Percentiles rank a stretch among this genome's conserved stretches.
These are phyloP conservation scores for Picus viridis DNA, from an alignment of 2,797 vertebrate genomes.

Conservation along the genomic window DNA sequence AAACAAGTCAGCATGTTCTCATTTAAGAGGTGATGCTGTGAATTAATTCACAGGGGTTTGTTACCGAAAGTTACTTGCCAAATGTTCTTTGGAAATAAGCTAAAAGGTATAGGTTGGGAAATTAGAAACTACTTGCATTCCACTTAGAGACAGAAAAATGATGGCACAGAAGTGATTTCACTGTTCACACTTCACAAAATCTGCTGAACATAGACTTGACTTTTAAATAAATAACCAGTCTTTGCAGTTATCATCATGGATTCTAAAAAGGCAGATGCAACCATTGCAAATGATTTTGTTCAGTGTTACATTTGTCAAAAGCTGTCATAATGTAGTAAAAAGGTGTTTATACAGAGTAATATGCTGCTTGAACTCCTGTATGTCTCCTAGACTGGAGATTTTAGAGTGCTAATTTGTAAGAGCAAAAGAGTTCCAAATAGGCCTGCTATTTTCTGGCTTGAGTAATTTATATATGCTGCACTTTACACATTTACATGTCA, in stretches of 20 bases:
- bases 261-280: constrained; percentile 62
- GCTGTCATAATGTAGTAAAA: constrained; percentile 58
- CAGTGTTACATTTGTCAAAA: constrained; percentile 62
- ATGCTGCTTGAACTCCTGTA: constrained; percentile 53
- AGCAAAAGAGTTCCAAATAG: not conserved
- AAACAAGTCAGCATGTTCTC: not conserved
- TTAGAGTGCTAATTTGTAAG: not conserved
- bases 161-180: constrained; percentile 6
- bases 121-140: not conserved
- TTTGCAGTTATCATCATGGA: constrained; percentile 32
- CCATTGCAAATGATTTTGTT: constrained; percentile 64
- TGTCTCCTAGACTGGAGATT: constrained; percentile 9
- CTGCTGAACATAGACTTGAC: not conserved
- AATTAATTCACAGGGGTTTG: constrained; percentile 14
- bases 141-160: not conserved
- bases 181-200: constrained; percentile 50
- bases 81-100: not conserved
- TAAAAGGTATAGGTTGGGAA: not conserved
- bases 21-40: not conserved
- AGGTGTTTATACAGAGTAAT: constrained; percentile 56
- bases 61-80: not conserved
- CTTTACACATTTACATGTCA: not conserved
- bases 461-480: constrained; percentile 2
- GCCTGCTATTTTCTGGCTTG: not conserved
- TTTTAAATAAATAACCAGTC: constrained; percentile 60